These are phyloP conservation scores for Aulostomus chinensis DNA, from an alignment of 2,797 vertebrate genomes.

Conservation along the genomic window DNA sequence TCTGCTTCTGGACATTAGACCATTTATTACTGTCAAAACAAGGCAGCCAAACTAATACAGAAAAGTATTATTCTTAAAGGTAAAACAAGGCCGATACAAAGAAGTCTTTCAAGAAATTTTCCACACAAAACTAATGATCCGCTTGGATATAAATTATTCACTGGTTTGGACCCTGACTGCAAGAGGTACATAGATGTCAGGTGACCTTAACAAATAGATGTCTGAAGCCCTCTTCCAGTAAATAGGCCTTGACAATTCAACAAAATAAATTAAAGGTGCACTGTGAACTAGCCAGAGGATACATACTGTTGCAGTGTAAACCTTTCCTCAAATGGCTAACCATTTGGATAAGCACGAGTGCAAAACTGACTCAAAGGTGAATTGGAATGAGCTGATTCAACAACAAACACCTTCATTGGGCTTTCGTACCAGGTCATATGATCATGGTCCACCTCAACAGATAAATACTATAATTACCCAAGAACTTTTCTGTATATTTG, in stretches of 20 bases:
- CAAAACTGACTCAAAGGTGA: slow-evolving; percentile 18
- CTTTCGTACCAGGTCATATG: not conserved
- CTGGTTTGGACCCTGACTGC: slow-evolving; percentile 38
- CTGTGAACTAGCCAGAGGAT: slow-evolving; percentile 12
- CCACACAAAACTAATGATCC: slow-evolving; percentile 22
- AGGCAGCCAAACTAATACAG: slow-evolving; percentile 1
- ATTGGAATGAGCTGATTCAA: slow-evolving; percentile 13
- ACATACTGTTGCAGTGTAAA: slow-evolving; percentile 13
- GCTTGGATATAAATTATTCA: slow-evolving; percentile 62
- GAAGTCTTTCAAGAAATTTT: not conserved
- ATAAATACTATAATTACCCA: slow-evolving; percentile 2
- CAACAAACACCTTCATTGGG: slow-evolving; percentile 1
- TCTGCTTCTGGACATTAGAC: slow-evolving; percentile 10
- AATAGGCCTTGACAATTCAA: no score
- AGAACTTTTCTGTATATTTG: not conserved
- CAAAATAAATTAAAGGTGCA: slow-evolving; percentile 4
- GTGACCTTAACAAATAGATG: no score
- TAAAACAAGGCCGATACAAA: slow-evolving; percentile 5
- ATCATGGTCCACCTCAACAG: slow-evolving; percentile 2
- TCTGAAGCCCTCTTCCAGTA: no score
- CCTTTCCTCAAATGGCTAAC: slow-evolving; percentile 28
- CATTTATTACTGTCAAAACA: slow-evolving; percentile 9
- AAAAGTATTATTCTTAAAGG: slow-evolving; percentile 5
- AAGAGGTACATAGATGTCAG: slow-evolving; percentile 31
- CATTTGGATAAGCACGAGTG: slow-evolving; percentile 13